Evolutionary conservation across 1,140 invertebrate species (phyloP).

Genomic region (Cotesia chilonis): DNA sequence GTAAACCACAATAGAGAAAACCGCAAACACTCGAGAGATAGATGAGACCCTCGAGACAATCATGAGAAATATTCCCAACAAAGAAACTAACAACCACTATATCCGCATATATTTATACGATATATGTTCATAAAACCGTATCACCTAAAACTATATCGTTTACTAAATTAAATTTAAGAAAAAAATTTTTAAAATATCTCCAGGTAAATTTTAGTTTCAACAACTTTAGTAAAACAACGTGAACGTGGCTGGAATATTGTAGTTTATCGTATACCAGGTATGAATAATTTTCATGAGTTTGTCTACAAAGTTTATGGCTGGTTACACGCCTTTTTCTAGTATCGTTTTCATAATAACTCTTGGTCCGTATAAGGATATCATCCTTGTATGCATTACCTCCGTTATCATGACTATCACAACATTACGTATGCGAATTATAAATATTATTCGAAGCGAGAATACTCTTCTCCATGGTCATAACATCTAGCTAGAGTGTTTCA

Average conservation of each 20-base stretch:
- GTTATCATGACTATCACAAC: too few species aligned
- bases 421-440: too few species aligned
- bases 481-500: too few species aligned
- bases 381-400: conserved; percentile 13
- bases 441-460: too few species aligned
- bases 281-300: conserved; percentile 25
- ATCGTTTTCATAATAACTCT: background rate
- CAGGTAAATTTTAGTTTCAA: background rate
- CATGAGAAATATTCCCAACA: background rate
- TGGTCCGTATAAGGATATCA: conserved; percentile 3
- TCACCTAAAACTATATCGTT: background rate
- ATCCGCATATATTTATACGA: too few species aligned
- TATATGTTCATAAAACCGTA: too few species aligned
- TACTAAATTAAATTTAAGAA: background rate
- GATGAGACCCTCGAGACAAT: background rate
- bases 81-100: too few species aligned
- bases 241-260: conserved; percentile 23
- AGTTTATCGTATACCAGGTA: conserved; percentile 13
- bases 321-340: conserved; percentile 24
- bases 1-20: conserved; percentile 13
- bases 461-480: too few species aligned
- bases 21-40: conserved; percentile 2
- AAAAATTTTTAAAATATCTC: background rate
- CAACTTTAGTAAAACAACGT: conserved; percentile 13
- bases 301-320: conserved; percentile 25